Evolutionary conservation across 2,888 invertebrate genomes (phyloP), one percentile per base, ranked within the genome.

Genomic region (Idaea straminata): DNA sequence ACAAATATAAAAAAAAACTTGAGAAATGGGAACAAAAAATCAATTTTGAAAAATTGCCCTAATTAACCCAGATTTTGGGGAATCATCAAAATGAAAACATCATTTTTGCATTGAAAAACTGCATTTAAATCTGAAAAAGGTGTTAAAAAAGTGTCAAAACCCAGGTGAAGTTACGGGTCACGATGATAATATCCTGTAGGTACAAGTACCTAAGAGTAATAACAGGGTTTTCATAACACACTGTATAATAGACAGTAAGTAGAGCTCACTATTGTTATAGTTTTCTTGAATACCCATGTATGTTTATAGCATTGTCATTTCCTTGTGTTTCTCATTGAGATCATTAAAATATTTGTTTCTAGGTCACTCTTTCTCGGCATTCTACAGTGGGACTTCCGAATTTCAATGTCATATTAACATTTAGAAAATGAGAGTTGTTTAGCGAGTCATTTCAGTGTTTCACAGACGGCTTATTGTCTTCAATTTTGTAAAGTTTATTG

Each of bases 251-350:
- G 25, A 25, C 25, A 25, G 5, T 10, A 47, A 3, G 7, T 47
- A 13, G 13, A 47, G 47, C 47, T 77, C 70, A 73, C 73, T 77
- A 78, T 76, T 78, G 73, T 76, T 47, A 47, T 13, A 59, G 75
- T 76, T 78, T 77, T 76, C 75, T 76, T 78, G 74, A 61, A 72
- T 76, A 67, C 73, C 67, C 73, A 75, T 75, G 77, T 79, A 77
- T 79, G 80, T 76, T 76, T 77, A 75, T 75, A 70, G 72, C 68
- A 64, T 72, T 74, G 72, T 77, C 71, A 75, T 77, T 77, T 81
- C 79, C 77, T 72, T 64, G 71, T 73, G 68, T 62, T 65, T 70
- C 47, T 7, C 47, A 68, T 59, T 68, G 67, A 34, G 35, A 64
- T 66, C 70, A 67, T 66, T 67, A 71, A 64, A 66, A 66, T 68